phyloP scores from a whole-genome alignment of 1,140 invertebrate species.

The Lamellibrachia luymesi region DNA sequence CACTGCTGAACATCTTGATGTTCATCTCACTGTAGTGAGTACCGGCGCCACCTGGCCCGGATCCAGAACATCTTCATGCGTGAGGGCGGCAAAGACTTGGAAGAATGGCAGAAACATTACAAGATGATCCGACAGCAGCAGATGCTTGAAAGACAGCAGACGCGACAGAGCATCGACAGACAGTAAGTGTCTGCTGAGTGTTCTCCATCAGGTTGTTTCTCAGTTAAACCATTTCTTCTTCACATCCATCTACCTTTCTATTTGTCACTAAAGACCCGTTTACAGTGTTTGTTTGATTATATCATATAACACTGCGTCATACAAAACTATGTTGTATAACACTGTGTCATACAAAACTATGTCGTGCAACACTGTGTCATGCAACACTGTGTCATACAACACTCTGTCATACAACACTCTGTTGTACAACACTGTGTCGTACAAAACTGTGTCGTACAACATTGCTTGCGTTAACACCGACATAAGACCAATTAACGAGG shows the following conservation, averaged over 20 bases:
- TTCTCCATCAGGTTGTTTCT: conserved; percentile 10
- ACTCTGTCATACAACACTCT: no score
- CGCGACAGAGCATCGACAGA: not conserved
- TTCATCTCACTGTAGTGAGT: conserved; percentile 34
- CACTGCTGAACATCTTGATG: not conserved
- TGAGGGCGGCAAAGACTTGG: not conserved
- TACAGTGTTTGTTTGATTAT: no score
- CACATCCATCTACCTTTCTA: not conserved
- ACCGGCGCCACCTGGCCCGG: conserved; percentile 37
- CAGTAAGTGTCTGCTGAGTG: conserved; percentile 7
- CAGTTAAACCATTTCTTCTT: conserved; percentile 13
- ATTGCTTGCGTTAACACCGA: no score
- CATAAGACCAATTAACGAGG: no score
- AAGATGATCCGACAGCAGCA: not conserved
- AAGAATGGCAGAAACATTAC: conserved; percentile 16
- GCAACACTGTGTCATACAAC: no score
- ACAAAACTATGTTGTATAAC: no score
- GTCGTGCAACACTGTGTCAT: no score
- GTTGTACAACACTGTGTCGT: no score
- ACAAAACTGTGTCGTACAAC: no score
- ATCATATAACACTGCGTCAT: no score
- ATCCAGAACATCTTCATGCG: conserved; percentile 40
- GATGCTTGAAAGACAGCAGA: conserved; percentile 13
- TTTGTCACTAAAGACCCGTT: not conserved
- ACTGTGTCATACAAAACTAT: no score